Evolutionary conservation across 2,888 invertebrate genomes (phyloP), one percentile per base, ranked within the genome.

Genomic region (Carpatolechia fugitivella): DNA sequence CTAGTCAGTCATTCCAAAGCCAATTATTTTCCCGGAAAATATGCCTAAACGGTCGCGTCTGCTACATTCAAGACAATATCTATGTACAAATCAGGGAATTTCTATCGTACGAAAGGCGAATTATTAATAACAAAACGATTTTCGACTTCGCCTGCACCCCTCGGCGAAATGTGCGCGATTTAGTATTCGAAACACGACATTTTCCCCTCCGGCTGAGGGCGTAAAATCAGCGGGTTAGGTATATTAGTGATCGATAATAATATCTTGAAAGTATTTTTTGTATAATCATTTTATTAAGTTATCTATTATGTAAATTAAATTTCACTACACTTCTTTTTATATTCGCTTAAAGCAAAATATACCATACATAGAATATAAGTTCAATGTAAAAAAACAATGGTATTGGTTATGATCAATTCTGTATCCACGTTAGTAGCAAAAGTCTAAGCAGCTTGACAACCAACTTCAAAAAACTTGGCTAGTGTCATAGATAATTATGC

Each of bases 111-210:
- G 68, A 70, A 70, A 68, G 57, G 63, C 60, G 72, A 76, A 77
- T 79, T 79, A 82, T 80, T 85, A 81, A 78, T 79, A 78, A 67
- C 72, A 59, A 71, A 79, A 75, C 76, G 74, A 80, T 80, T 80
- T 80, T 79, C 76, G 70, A 70, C 68, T 70, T 69, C 72, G 70
- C 62, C 57, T 62, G 70, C 70, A 70, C 69, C 75, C 65, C 69
- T 63, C 66, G 64, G 68, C 65, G 69, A 68, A 66, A 72, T 70
- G 69, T 65, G 63, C 55, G 58, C 63, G 61, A 77, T 80, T 80
- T 73, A 62, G 75, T 72, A 85, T 84, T 79, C 85, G 73, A 55
- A 63, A 69, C 85, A 80, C 85, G 80, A 60, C 60, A 58, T 62
- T 63, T 53, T 44, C 44, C 64, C 69, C 72, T 55, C 62, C 68